Conservation (phyloP, 2,113 vertebrate species). For the Nycticryphes semicollaris region DNA sequence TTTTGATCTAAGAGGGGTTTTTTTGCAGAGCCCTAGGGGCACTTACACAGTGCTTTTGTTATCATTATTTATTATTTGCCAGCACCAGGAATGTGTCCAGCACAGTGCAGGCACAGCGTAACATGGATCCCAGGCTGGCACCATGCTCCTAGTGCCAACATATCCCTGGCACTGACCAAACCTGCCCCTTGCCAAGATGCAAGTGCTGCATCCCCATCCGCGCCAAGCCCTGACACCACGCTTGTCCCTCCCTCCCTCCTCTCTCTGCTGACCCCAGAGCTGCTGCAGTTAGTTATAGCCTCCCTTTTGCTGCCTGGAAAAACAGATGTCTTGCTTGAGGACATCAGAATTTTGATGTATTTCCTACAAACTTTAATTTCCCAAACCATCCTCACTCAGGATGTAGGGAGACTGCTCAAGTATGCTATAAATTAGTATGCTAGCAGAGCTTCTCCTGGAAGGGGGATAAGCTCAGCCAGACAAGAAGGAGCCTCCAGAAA, state of each 20-base stretch:
- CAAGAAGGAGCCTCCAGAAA: conserved; percentile 38
- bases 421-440: conserved; percentile 19
- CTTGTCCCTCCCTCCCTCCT: not conserved
- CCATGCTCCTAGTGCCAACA: not conserved
- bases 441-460: conserved; percentile 18
- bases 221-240: rapidly evolving
- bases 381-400: not conserved
- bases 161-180: rapidly evolving
- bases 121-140: rapidly evolving
- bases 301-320: not conserved
- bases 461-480: conserved; percentile 38
- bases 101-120: not conserved
- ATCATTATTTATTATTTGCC: conserved; percentile 16
- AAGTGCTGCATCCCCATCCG: rapidly evolving
- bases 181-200: rapidly evolving
- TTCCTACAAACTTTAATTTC: conserved; percentile 47
- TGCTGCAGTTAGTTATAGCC: not conserved
- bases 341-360: conserved; percentile 24
- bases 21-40: conserved; percentile 29
- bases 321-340: conserved; percentile 48
- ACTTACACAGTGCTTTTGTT: not conserved
- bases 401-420: conserved; percentile 15
- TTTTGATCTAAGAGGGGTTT: not conserved
- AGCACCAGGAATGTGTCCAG: not conserved
- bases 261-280: not conserved